These are phyloP conservation scores for Brenthis daphne DNA, from an alignment of 2,888 invertebrate species.

Conservation along the genomic window DNA sequence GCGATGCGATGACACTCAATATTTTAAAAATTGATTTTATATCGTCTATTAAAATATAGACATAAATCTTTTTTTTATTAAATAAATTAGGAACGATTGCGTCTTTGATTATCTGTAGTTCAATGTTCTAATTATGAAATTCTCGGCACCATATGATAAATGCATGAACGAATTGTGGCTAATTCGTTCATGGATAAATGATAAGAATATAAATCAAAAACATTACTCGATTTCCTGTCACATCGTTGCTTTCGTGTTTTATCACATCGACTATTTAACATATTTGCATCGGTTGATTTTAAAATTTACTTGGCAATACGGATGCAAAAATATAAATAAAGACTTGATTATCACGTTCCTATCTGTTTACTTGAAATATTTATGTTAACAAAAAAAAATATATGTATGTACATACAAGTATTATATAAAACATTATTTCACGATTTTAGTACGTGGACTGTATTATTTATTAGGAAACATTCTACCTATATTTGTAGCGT, in stretches of 20 bases:
- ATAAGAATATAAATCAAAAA: slow-evolving; percentile 26
- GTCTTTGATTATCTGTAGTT: slow-evolving; percentile 9
- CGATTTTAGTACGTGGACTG: too few species aligned
- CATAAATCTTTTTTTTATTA: too few species aligned
- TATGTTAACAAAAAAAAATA: too few species aligned
- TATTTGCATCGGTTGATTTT: neutral
- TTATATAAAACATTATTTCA: too few species aligned
- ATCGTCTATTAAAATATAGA: too few species aligned
- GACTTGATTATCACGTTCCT: neutral
- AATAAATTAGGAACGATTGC: neutral
- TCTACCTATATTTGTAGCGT: too few species aligned
- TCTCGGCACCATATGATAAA: slow-evolving; percentile 3
- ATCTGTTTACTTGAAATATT: too few species aligned
- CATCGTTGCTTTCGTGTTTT: slow-evolving; percentile 8
- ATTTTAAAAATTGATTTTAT: too few species aligned
- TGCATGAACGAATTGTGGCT: too few species aligned
- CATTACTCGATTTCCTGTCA: slow-evolving; percentile 19
- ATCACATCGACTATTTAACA: neutral
- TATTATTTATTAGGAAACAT: too few species aligned
- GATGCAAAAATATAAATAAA: neutral
- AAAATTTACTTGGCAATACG: neutral
- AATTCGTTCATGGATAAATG: slow-evolving; percentile 5
- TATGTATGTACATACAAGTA: too few species aligned
- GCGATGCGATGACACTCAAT: too few species aligned
- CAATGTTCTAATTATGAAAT: slow-evolving; percentile 22